These are phyloP conservation scores for Lottia gigantea DNA, from an alignment of 2,888 invertebrate species.

Conservation along the genomic window DNA sequence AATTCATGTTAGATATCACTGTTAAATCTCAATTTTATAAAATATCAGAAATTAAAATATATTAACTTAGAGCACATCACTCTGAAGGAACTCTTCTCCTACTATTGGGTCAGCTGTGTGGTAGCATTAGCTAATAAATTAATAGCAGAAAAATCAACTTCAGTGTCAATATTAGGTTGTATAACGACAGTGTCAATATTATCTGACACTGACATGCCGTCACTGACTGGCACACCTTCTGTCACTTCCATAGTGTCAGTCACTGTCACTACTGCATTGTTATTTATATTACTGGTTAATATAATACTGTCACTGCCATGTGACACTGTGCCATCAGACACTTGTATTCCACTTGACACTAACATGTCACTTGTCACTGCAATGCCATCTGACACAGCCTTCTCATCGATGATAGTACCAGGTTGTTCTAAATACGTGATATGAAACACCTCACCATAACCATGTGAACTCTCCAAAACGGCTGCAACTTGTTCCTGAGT, in stretches of 20 bases:
- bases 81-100: too few relatives aligned
- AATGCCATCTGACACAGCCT: too few relatives aligned
- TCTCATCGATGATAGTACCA: not conserved
- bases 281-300: not conserved
- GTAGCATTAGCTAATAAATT: constrained; percentile 41
- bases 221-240: not conserved
- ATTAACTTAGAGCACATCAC: too few relatives aligned
- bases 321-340: not conserved
- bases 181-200: constrained; percentile 6
- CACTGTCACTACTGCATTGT: not conserved
- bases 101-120: constrained; percentile 21
- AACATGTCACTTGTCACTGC: not conserved
- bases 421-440: not conserved
- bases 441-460: not conserved
- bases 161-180: constrained; percentile 21
- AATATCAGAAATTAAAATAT: too few relatives aligned
- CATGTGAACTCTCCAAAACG: not conserved
- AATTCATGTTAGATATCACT: too few relatives aligned
- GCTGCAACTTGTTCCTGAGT: not conserved
- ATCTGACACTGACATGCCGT: not conserved
- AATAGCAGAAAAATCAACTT: constrained; percentile 39
- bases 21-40: too few relatives aligned
- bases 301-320: too few relatives aligned
- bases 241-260: not conserved
- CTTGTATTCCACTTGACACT: not conserved